A percentile compares a stretch with the other conserved stretches of the same genome.
Evolutionary conservation across 2,113 vertebrate genomes (phyloP).

Genomic region (Ceyx cyanopectus): DNA sequence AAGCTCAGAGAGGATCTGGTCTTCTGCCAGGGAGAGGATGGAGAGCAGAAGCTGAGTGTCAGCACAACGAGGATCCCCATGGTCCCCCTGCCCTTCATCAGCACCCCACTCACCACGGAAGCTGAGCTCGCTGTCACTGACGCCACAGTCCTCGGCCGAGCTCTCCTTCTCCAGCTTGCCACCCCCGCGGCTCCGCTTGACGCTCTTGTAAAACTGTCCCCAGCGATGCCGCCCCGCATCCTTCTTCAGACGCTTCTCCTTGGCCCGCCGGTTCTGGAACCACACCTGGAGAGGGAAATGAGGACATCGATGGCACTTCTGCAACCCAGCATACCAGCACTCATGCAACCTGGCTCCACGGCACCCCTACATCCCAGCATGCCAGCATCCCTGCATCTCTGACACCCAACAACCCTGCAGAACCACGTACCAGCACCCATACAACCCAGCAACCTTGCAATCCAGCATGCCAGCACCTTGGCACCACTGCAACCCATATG

Average conservation of each 20-base stretch:
- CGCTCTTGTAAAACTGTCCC: conserved; percentile 97
- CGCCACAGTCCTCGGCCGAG: conserved; percentile 92
- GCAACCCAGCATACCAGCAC: accelerated
- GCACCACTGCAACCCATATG: too few relatives aligned
- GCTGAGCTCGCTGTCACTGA: conserved; percentile 98
- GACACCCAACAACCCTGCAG: background rate
- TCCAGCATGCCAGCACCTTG: background rate
- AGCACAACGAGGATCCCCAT: background rate
- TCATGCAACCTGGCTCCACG: too few relatives aligned
- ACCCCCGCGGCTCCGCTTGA: conserved; percentile 88
- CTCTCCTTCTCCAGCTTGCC: conserved; percentile 94
- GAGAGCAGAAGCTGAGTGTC: conserved; percentile 17
- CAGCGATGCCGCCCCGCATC: conserved; percentile 96
- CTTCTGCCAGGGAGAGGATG: conserved; percentile 83
- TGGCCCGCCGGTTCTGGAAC: conserved; percentile 98
- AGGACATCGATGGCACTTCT: accelerated
- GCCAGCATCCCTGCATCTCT: background rate
- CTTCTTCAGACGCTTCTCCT: conserved; percentile 98
- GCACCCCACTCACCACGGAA: conserved; percentile 87
- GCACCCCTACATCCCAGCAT: accelerated
- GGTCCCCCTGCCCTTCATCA: accelerated
- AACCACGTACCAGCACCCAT: background rate
- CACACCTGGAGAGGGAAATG: conserved; percentile 84
- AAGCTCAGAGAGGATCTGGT: conserved; percentile 96
- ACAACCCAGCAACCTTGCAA: background rate